Percentiles rank a stretch among this genome's conserved stretches.
phyloP scores from a whole-genome alignment of 2,797 vertebrate species.

The Tinamus major region DNA sequence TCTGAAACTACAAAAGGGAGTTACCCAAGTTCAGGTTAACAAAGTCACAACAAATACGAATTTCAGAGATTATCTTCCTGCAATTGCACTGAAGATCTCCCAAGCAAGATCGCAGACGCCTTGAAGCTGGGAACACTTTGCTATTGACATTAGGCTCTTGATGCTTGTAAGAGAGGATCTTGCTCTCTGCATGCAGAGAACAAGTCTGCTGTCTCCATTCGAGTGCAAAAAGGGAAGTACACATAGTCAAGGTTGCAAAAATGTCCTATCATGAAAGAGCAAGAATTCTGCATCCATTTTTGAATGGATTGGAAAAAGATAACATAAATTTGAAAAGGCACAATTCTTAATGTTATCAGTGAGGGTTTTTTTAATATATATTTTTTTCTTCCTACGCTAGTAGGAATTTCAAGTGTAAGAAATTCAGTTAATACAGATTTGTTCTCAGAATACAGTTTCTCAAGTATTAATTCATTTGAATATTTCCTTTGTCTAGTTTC shows the following conservation, averaged over 20 bases:
- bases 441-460: neutral
- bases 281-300: neutral
- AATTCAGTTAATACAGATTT: neutral
- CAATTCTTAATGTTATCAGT: neutral
- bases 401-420: neutral
- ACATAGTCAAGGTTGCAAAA: neutral
- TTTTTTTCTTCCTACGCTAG: neutral
- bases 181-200: neutral
- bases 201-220: neutral
- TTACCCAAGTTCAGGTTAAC: neutral
- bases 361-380: neutral
- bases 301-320: neutral
- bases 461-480: neutral
- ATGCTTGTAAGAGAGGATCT: neutral
- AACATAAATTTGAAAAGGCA: neutral
- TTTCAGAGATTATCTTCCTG: neutral
- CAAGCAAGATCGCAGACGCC: neutral
- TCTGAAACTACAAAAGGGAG: neutral
- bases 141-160: neutral
- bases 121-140: neutral
- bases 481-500: conserved; percentile 84
- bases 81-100: neutral
- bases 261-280: neutral
- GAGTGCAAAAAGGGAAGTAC: neutral
- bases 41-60: too few relatives aligned